These are phyloP conservation scores for Microchrysa polita DNA, from an alignment of 2,888 invertebrate species.

Conservation along the genomic window DNA sequence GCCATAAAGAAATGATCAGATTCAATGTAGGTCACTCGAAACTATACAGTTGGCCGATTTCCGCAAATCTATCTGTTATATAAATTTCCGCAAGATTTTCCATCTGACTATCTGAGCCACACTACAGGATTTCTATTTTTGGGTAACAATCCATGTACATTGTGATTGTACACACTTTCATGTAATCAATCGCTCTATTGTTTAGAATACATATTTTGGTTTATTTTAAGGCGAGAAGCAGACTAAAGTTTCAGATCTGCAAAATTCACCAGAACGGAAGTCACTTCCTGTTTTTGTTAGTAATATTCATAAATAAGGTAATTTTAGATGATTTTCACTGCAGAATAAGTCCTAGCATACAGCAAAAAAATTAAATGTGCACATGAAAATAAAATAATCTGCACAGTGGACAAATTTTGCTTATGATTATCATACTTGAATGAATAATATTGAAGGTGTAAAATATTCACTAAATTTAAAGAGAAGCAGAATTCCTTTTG, in stretches of 20 bases:
- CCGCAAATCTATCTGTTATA: background rate
- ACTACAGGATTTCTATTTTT: background rate
- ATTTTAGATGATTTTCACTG: background rate
- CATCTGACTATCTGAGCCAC: background rate
- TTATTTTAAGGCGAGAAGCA: too few relatives aligned
- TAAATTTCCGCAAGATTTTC: background rate
- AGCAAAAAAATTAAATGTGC: background rate
- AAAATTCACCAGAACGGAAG: too few relatives aligned
- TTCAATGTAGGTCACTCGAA: background rate
- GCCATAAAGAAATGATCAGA: too few relatives aligned
- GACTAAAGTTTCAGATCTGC: too few relatives aligned
- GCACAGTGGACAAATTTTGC: background rate
- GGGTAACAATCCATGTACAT: background rate
- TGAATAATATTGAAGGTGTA: background rate
- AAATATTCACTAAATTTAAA: background rate
- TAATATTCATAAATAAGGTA: too few relatives aligned
- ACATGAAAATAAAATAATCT: too few relatives aligned
- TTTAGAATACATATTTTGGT: too few relatives aligned
- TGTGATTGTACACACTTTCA: too few relatives aligned
- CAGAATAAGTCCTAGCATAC: background rate
- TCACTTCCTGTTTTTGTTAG: too few relatives aligned
- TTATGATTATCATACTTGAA: background rate
- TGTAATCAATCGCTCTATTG: too few relatives aligned
- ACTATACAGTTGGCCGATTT: background rate
- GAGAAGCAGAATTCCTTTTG: too few relatives aligned